Conservation (phyloP, 2,797 vertebrate species). For the Epinephelus awoara region DNA sequence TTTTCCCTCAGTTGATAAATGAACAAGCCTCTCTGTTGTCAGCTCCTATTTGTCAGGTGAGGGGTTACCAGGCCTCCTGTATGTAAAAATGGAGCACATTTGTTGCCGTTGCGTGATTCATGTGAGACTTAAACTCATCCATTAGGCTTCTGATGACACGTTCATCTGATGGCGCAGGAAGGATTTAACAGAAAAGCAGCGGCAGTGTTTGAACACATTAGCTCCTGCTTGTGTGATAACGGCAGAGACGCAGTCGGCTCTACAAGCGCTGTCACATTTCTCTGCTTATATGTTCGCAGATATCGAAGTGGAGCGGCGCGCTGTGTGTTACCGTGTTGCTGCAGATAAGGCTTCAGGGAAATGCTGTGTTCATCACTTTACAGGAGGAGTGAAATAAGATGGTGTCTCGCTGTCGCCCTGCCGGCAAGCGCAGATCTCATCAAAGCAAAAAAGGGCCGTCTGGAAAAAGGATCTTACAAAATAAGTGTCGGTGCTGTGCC, state of each 20-base stretch:
- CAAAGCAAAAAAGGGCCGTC: slow-evolving; percentile 23
- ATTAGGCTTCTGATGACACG: slow-evolving; percentile 45
- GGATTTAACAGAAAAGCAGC: slow-evolving; percentile 21
- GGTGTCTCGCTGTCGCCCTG: slow-evolving; percentile 51
- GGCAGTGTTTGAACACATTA: slow-evolving; percentile 56
- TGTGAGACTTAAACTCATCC: slow-evolving; percentile 37
- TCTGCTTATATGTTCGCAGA: slow-evolving; percentile 45
- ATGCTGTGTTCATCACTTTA: slow-evolving; percentile 68
- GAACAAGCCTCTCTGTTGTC: slow-evolving; percentile 62
- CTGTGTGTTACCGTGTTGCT: slow-evolving; percentile 48
- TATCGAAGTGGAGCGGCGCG: slow-evolving; percentile 44
- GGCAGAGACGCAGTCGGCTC: slow-evolving; percentile 24
- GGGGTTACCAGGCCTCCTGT: slow-evolving; percentile 42
- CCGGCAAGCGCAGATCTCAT: slow-evolving; percentile 44
- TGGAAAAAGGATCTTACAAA: slow-evolving; percentile 22
- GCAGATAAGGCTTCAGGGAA: slow-evolving; percentile 72
- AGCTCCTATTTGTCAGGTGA: slow-evolving; percentile 70
- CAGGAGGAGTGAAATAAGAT: slow-evolving; percentile 54
- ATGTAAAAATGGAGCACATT: slow-evolving; percentile 39
- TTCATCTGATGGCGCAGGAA: slow-evolving; percentile 30
- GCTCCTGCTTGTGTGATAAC: slow-evolving; percentile 46
- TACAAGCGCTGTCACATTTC: slow-evolving; percentile 47
- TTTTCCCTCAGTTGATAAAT: slow-evolving; percentile 61
- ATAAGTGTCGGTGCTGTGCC: not conserved
- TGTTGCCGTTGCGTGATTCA: slow-evolving; percentile 44